phyloP scores from a whole-genome alignment of 2,113 vertebrate species.

The Ranitomeya variabilis region DNA sequence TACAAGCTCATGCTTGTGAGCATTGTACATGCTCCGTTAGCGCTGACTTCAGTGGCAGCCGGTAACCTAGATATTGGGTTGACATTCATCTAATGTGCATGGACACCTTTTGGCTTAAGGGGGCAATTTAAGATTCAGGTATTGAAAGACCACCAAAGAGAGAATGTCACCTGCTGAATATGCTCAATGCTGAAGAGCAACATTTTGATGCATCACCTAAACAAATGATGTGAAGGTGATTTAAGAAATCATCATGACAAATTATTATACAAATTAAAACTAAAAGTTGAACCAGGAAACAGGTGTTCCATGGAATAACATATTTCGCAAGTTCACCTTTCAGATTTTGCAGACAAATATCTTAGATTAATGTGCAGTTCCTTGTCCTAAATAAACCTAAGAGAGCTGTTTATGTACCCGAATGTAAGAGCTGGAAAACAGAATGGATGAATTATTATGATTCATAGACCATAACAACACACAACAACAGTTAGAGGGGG shows the following conservation, averaged over 20 bases:
- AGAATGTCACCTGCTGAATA: not conserved
- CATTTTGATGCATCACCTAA: not conserved
- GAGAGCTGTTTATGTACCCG: not conserved
- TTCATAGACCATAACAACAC: conserved; percentile 6
- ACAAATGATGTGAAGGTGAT: not conserved
- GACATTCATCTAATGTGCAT: too few relatives aligned
- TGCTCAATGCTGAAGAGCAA: not conserved
- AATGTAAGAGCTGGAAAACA: not conserved
- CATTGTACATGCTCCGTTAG: too few relatives aligned
- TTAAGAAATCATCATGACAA: not conserved
- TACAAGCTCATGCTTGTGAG: too few relatives aligned
- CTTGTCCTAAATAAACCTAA: not conserved
- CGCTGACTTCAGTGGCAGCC: too few relatives aligned
- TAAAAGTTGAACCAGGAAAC: conserved; percentile 16
- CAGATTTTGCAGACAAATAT: not conserved
- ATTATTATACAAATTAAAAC: not conserved
- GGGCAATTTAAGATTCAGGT: not conserved
- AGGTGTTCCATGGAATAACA: not conserved
- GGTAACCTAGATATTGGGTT: too few relatives aligned
- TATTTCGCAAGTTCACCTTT: not conserved
- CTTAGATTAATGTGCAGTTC: not conserved
- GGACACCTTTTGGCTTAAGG: not conserved
- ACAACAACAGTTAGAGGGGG: not conserved
- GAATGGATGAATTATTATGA: conserved; percentile 5
- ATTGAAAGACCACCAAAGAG: not conserved